These are phyloP conservation scores for Drosophila atripex DNA, from an alignment of 2,888 invertebrate genomes.

Conservation along the genomic window DNA sequence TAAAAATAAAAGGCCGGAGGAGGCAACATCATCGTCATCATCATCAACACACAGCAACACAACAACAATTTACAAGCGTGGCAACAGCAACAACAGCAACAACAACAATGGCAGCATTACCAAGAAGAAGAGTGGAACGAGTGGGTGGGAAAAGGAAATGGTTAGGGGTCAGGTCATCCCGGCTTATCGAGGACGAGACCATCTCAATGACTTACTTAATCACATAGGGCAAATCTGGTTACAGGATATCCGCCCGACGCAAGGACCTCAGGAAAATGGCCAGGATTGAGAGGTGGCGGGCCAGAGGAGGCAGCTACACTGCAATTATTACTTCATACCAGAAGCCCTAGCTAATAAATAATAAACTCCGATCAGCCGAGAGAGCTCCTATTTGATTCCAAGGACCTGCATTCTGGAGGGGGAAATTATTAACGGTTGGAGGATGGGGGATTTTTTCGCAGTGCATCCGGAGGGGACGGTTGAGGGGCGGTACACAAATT, in stretches of 20 bases:
- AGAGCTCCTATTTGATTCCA: neutral
- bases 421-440: too few species aligned
- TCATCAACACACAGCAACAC: constrained; percentile 19
- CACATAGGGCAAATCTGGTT: constrained; percentile 79
- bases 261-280: constrained; percentile 55
- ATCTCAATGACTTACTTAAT: constrained; percentile 80
- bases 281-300: constrained; percentile 8
- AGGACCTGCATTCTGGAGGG: too few species aligned
- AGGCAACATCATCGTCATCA: constrained; percentile 45
- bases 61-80: constrained; percentile 7
- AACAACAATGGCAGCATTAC: constrained; percentile 48
- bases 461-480: constrained; percentile 6
- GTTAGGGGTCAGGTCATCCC: constrained; percentile 45
- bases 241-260: constrained; percentile 76
- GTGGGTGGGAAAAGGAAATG: constrained; percentile 34
- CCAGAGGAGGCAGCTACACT: constrained; percentile 27
- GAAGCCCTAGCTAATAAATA: too few species aligned
- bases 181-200: constrained; percentile 68
- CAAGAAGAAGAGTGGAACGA: constrained; percentile 21
- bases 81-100: constrained; percentile 37
- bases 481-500: constrained; percentile 62
- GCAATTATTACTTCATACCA: neutral
- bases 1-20: constrained; percentile 58
- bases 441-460: neutral
- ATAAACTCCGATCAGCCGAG: too few species aligned